Base-by-base conservation (phyloP, 2,797 vertebrate species). In the Ctenopoma multispine region DNA sequence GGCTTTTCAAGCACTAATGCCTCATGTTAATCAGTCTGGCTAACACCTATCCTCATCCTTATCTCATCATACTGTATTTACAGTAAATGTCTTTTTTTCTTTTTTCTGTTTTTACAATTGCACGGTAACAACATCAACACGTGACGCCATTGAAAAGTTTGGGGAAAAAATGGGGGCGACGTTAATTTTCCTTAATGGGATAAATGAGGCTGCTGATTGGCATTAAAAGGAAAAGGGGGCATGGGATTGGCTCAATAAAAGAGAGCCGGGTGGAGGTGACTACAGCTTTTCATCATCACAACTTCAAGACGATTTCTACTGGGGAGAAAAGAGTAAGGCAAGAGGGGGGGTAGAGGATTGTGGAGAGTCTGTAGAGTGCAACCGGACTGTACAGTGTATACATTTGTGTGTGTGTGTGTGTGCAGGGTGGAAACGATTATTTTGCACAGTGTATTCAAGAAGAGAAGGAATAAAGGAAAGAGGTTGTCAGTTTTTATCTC, bases 91-190 rank as follows among this genome's bases (percentile, higher is more conserved):
- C 41, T 46, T 71, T 46, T 51, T 55, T 40, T 53, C 23, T 73
- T 29, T 49, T 36, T 41, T 56, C 73, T 76, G 78, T 69, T 81
- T 81, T 87, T 83, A 93, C 83, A 90, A 83, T 85, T 92, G 86
- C 90, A 94, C 90, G 41, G 76, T 83, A 89, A 92, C 91, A 90
- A 92, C 88, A 93, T 86, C 83, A 86, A 91, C 82, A 91, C 92
- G 67, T 72, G 89, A 95, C 90, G 71, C 87, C 80, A 90, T 76
- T 85, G 59, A 92, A 80, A 83, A 83, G 74, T 82, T 72, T 70
- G 48, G 77, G 71, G 84, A 88, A 89, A 80, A 84, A 49, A 71
- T 3, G 11, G 59, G 12, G 46, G 4, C 9, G 3, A 21, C 53
- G 23, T n/a, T 47, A 6, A 1, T 13, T 29, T 59, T 41, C 44